Conservation (phyloP, 1,140 invertebrate species). For the Trichonephila inaurata region DNA sequence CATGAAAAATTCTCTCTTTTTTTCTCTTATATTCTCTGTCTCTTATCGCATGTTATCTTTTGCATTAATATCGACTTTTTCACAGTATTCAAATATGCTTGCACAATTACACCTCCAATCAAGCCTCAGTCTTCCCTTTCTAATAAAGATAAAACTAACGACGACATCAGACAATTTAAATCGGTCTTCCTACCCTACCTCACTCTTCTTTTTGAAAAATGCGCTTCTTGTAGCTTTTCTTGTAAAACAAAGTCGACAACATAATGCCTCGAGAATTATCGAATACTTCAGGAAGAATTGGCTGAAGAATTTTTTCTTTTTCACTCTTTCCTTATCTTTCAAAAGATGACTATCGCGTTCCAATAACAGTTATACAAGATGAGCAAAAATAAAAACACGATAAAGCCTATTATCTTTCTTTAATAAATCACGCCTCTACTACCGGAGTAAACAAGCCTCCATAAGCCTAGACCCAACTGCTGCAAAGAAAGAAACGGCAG, state of each 20-base stretch:
- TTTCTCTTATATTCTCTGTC: too few species aligned
- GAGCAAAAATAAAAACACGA: neutral
- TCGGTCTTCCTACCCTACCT: too few species aligned
- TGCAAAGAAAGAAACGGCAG: neutral
- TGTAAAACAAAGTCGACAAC: neutral
- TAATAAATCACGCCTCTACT: conserved; percentile 33
- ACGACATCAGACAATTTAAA: too few species aligned
- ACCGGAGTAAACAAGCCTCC: neutral
- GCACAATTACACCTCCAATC: too few species aligned
- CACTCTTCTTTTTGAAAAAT: too few species aligned
- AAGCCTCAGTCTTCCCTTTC: too few species aligned
- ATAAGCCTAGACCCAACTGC: neutral
- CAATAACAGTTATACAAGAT: neutral
- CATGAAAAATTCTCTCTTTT: too few species aligned
- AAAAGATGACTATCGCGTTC: neutral
- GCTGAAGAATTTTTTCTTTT: neutral
- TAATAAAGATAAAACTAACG: too few species aligned
- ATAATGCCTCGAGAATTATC: neutral
- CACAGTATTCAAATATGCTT: too few species aligned
- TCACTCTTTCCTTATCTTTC: neutral
- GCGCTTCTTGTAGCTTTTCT: neutral
- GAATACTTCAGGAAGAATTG: neutral
- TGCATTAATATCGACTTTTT: too few species aligned
- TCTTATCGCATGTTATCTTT: too few species aligned
- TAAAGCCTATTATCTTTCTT: conserved; percentile 5